phyloP scores from a whole-genome alignment of 1,140 invertebrate species.

The Listronotus oregonensis region DNA sequence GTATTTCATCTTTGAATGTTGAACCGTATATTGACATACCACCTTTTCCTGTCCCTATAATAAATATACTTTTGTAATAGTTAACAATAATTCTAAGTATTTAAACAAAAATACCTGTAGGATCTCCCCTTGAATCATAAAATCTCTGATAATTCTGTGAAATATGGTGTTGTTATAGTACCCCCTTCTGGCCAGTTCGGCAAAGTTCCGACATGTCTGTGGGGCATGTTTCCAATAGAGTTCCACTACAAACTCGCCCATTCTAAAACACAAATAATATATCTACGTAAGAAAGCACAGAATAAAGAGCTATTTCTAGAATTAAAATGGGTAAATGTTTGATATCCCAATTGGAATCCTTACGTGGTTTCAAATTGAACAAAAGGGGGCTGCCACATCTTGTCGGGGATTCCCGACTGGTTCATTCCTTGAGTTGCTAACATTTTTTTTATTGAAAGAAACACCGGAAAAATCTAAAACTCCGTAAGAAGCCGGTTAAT shows the following conservation, averaged over 20 bases:
- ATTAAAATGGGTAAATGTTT: too few relatives aligned
- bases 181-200: constrained; percentile 86
- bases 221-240: constrained; percentile 98
- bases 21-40: constrained; percentile 96
- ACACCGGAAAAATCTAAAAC: too few relatives aligned
- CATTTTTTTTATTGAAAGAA: constrained; percentile 37
- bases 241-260: constrained; percentile 91
- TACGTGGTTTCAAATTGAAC: constrained; percentile 80
- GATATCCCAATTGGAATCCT: constrained; percentile 48
- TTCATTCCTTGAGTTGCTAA: constrained; percentile 50
- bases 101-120: constrained; percentile 66
- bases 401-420: constrained; percentile 75
- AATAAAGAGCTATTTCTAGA: too few relatives aligned
- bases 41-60: constrained; percentile 79
- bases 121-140: constrained; percentile 98
- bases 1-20: constrained; percentile 95
- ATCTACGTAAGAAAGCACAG: too few relatives aligned
- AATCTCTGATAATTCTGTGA: constrained; percentile 94
- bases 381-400: constrained; percentile 85
- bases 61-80: background rate
- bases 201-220: constrained; percentile 94
- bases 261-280: constrained; percentile 65
- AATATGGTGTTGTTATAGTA: constrained; percentile 98
- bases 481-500: too few relatives aligned
- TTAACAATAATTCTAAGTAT: background rate